These are phyloP conservation scores for Nymphalis io DNA, from an alignment of 1,140 invertebrate species.

Conservation along the genomic window DNA sequence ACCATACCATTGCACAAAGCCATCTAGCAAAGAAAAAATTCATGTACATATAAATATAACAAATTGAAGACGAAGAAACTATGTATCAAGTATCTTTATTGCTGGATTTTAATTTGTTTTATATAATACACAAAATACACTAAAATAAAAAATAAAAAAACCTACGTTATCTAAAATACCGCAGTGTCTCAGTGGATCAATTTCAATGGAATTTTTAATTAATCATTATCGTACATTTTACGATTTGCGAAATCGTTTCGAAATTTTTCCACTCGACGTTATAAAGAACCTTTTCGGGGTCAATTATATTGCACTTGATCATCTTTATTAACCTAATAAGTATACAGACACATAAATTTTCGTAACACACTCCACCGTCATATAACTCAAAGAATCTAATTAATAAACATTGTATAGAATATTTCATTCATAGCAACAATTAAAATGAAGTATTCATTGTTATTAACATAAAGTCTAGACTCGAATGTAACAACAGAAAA, in stretches of 20 bases:
- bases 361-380: constrained; percentile 3
- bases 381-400: constrained; percentile 8
- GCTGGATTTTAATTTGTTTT: no score
- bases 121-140: no score
- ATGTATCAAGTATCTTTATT: no score
- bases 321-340: constrained; percentile 19
- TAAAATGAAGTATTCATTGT: constrained; percentile 1
- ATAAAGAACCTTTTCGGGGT: constrained; percentile 1
- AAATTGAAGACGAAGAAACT: no score
- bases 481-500: not conserved
- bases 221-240: not conserved
- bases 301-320: constrained; percentile 13
- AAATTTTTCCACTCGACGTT: not conserved
- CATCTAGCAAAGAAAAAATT: no score
- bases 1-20: no score
- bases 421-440: constrained; percentile 21
- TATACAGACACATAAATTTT: constrained; percentile 19
- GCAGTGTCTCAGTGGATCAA: not conserved
- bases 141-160: no score
- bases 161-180: not conserved
- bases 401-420: constrained; percentile 11
- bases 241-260: not conserved
- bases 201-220: not conserved
- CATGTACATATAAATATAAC: no score
- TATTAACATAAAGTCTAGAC: constrained; percentile 18